A percentile compares a stretch with the other conserved stretches of the same genome.
phyloP scores from a whole-genome alignment of 2,888 invertebrate species.

The Unio pictorum region DNA sequence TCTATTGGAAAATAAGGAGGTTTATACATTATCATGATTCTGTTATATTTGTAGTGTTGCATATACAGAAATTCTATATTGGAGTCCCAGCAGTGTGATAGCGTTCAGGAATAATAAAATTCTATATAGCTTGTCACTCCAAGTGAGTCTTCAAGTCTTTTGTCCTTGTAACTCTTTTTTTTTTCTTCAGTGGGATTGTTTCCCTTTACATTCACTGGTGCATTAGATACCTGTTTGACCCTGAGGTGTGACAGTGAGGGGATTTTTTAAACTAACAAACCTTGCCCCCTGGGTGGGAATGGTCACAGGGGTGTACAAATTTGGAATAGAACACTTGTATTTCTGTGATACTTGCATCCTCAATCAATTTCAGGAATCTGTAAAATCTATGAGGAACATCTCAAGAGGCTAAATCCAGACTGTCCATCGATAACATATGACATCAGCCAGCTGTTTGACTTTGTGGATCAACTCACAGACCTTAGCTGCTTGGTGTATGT shows the following conservation, averaged over 20 bases:
- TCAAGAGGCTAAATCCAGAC: slow-evolving; percentile 95
- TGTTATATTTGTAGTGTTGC: too few relatives aligned
- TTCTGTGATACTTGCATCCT: background rate
- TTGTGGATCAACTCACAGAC: slow-evolving; percentile 95
- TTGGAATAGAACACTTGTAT: background rate
- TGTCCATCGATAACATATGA: slow-evolving; percentile 98
- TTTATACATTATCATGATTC: too few relatives aligned
- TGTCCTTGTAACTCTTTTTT: background rate
- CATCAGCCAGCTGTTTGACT: slow-evolving; percentile 97
- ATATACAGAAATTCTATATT: too few relatives aligned
- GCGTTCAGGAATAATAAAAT: too few relatives aligned
- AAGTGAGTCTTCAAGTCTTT: too few relatives aligned
- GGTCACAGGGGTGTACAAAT: background rate
- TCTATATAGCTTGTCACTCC: too few relatives aligned
- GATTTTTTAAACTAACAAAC: background rate
- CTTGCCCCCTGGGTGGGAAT: background rate
- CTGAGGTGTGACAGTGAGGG: too few relatives aligned
- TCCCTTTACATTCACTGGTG: too few relatives aligned
- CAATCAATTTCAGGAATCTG: slow-evolving; percentile 82
- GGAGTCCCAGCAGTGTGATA: too few relatives aligned
- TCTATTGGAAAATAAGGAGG: too few relatives aligned
- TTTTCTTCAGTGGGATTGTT: background rate
- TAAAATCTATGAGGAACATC: slow-evolving; percentile 98
- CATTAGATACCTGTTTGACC: too few relatives aligned
- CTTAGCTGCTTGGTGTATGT: slow-evolving; percentile 92